These are phyloP conservation scores for Globicephala melas DNA, from an alignment of 2,113 vertebrate species.

Conservation along the genomic window DNA sequence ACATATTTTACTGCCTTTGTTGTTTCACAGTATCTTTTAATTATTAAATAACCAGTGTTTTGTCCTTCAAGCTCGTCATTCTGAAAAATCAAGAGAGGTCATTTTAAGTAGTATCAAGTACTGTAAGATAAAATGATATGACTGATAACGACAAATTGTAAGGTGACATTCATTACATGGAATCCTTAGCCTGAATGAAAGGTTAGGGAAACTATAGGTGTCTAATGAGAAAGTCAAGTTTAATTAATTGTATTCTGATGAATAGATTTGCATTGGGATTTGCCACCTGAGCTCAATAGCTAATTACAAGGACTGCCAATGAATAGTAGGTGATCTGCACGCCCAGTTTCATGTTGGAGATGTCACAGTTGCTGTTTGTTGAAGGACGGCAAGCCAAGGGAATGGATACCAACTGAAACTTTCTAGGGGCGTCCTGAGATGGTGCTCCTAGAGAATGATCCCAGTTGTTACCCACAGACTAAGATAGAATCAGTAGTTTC, in stretches of 20 bases:
- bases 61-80: neutral
- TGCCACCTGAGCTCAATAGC: conserved; percentile 35
- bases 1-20: neutral
- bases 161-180: conserved; percentile 33
- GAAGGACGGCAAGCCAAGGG: neutral
- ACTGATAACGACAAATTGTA: neutral
- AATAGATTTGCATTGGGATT: conserved; percentile 30
- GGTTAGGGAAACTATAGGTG: conserved; percentile 27
- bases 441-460: neutral
- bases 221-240: conserved; percentile 61
- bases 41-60: neutral
- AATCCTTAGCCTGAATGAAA: conserved; percentile 14
- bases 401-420: neutral
- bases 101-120: conserved; percentile 11
- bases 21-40: conserved; percentile 1
- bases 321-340: neutral
- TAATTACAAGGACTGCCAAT: conserved; percentile 28
- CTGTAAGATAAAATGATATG: neutral
- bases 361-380: conserved; percentile 20
- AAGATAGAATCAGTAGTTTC: neutral
- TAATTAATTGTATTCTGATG: conserved; percentile 53
- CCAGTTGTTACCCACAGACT: neutral
- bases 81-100: neutral
- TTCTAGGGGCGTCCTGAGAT: neutral
- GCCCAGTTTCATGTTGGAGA: neutral